Base-by-base conservation (phyloP, 2,888 invertebrate species). In the Marasmarcha lunaedactyla region DNA sequence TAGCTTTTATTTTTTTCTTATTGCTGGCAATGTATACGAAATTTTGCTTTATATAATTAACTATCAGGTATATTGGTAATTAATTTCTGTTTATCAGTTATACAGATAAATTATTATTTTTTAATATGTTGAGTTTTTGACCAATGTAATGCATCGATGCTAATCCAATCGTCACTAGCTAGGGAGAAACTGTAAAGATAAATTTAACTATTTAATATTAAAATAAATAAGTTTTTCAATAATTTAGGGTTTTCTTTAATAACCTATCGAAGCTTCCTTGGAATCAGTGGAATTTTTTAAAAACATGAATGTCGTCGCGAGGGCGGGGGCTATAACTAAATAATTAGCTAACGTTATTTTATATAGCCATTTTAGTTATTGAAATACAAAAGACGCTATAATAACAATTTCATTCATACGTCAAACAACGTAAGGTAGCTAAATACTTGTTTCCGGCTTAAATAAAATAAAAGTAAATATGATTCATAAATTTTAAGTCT, bases 201-300 rank as follows among this genome's bases (percentile, higher is more conserved):
- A 78, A 74, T 79, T 70, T 81, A 81, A 81, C 78, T 81, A 83
- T 83, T 79, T 79, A 83, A 81, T 76, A 7, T 30, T 77, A 72
- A 79, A 81, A 77, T 76, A 71, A 79, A 78, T 81, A 83, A 79
- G 78, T 77, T 83, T 81, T 78, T 68, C 71, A 76, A 71, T 63
- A 59, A 47, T 6, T n/a, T 14, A 35, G 47, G 49, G 50, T 65
- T 44, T 59, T 45, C 7, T 20, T 20, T 20, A 20, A 20, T 7
- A 5, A 20, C 20, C 20, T 20, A 5, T n/a, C n/a, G n/a, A n/a
- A n/a, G n/a, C n/a, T n/a, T n/a, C n/a, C n/a, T n/a, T n/a, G n/a
- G n/a, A n/a, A n/a, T n/a, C n/a, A n/a, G n/a, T n/a, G n/a, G n/a
- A n/a, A n/a, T n/a, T n/a, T n/a, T n/a, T n/a, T n/a, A n/a, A n/a